These are phyloP conservation scores for Loriculus beryllinus DNA, from an alignment of 2,797 vertebrate species.

Conservation along the genomic window DNA sequence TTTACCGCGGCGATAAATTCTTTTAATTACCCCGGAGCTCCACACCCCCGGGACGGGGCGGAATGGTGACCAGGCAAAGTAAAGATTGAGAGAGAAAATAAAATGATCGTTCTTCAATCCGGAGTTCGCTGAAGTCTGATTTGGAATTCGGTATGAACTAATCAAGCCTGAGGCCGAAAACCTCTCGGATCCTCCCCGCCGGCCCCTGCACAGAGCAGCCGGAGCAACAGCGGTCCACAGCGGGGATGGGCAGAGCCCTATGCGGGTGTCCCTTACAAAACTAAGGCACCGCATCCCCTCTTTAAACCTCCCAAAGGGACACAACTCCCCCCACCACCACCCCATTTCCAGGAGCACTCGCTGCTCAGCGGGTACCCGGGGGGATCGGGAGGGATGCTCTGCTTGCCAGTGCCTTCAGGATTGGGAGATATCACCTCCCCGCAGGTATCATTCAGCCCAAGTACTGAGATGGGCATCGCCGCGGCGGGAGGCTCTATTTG, in stretches of 20 bases:
- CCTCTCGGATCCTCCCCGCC: background rate
- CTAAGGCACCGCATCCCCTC: background rate
- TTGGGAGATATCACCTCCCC: slow-evolving; percentile 5
- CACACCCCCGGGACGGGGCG: background rate
- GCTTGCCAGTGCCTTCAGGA: background rate
- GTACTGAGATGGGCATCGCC: slow-evolving; percentile 5
- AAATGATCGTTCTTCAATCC: background rate
- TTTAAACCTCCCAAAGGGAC: background rate
- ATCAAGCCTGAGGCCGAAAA: background rate
- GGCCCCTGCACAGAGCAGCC: background rate
- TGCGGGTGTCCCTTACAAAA: background rate
- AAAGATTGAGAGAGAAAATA: background rate
- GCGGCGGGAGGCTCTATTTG: background rate
- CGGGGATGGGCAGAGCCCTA: background rate
- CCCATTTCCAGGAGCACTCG: background rate
- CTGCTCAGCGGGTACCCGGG: background rate
- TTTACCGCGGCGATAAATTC: slow-evolving; percentile 44
- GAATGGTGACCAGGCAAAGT: background rate
- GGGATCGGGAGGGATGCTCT: background rate
- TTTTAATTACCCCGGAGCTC: background rate
- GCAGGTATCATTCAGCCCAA: slow-evolving; percentile 28
- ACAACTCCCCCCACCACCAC: background rate
- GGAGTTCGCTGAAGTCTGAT: background rate
- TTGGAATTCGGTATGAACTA: background rate
- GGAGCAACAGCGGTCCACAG: background rate